A percentile compares a stretch with the other conserved stretches of the same genome.
Conservation (phyloP, 2,797 vertebrate genomes). For the Acridotheres tristis region DNA sequence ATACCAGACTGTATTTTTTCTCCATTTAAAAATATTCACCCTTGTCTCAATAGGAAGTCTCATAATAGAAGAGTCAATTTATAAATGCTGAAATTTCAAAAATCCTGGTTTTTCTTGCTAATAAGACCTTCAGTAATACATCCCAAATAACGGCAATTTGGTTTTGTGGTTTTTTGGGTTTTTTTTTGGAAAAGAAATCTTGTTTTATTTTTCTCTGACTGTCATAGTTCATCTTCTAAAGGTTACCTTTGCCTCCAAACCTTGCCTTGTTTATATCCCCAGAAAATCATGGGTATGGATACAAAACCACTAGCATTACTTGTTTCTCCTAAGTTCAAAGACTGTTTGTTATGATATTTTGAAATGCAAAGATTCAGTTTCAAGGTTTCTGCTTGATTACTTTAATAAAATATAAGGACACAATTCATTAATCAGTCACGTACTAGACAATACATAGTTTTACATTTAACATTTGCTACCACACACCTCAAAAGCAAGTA, state of each 20-base stretch:
- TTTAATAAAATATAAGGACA: conserved; percentile 62
- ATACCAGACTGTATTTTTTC: neutral
- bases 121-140: neutral
- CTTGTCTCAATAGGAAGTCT: neutral
- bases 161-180: neutral
- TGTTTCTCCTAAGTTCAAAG: conserved; percentile 45
- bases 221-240: neutral
- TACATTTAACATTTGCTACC: conserved; percentile 53
- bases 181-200: neutral
- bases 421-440: conserved; percentile 67
- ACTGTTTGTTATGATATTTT: conserved; percentile 29
- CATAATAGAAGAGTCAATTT: neutral
- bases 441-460: conserved; percentile 40
- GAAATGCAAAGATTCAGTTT: conserved; percentile 56
- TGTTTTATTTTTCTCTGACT: neutral
- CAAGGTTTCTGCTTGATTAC: conserved; percentile 44
- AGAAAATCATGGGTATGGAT: neutral
- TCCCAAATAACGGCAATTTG: neutral
- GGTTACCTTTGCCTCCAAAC: neutral
- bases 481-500: conserved; percentile 36
- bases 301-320: neutral
- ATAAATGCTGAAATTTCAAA: neutral
- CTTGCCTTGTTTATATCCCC: neutral
- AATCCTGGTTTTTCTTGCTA: neutral
- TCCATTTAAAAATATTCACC: neutral